Base-by-base conservation (phyloP, 2,888 invertebrate species). In the Lasioglossum villosulum region DNA sequence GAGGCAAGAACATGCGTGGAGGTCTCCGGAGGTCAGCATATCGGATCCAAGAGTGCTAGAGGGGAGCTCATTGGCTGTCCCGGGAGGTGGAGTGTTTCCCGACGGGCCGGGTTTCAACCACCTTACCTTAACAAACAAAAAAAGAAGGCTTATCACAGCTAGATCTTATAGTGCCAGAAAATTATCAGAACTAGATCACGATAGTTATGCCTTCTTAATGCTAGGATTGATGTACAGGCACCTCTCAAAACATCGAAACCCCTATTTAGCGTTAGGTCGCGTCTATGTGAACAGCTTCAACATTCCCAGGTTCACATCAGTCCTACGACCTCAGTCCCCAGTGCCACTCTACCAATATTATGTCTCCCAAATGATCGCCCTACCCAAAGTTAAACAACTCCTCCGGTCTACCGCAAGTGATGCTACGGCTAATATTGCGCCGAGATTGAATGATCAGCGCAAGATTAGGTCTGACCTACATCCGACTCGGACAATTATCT, bases 401-500 rank as follows among this genome's bases (percentile, higher is more conserved):
- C 14, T 30, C n/a, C 5, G 52, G 52, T 52, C 52, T 52, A 52
- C 59, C 59, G 59, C 59, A 27, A 63, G 59, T 63, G 59, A 63
- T 63, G 16, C 16, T 27, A 30, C 14, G 59, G 59, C 59, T 63
- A 63, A 63, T 63, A 63, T 63, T 27, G 16, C 16, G 59, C 6
- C 27, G 27, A 42, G 42, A 71, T 42, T 42, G 71, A 71, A 71
- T 23, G 14, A n/a, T 39, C 39, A 71, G 37, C 27, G 42, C 16
- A 42, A 42, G 37, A n/a, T 37, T n/a, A 68, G 39, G 70, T 42
- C 37, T 39, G n/a, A 63, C 59, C 59, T 63, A 63, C 59, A 63
- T 63, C 37, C 66, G 78, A 70, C 70, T 71, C 48, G 75, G 34
- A 63, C 59, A 63, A 63, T 63, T 63, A 63, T 63, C 27, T 63